Evolutionary conservation across 2,113 vertebrate species (phyloP), one percentile per base, ranked within the genome.

Genomic region (Hirundichthys speculiger): DNA sequence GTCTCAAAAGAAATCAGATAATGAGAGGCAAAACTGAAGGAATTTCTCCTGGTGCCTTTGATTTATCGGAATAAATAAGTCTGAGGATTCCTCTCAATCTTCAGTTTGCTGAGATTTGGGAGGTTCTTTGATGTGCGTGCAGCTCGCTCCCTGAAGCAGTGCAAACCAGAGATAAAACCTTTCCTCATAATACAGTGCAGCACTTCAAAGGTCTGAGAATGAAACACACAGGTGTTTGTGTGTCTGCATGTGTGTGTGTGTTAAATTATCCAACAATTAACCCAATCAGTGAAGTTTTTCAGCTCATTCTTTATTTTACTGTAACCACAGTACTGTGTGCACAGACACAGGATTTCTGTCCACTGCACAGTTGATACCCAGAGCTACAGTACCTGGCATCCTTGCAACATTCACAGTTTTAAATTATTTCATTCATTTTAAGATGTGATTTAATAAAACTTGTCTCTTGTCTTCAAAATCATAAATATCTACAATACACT

Each of bases 21-120:
- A 72, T 60, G 60, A 84, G 40, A 30, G 10, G 24, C 30, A 59
- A 40, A 53, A 67, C n/a, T 18, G 24, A 46, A 30, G 5, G 34
- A 19, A 38, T 24, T 42, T 63, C 66, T 79, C 59, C 19, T 59
- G 64, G 25, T 53, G 25, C 58, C 41, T 63, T 27, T 56, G 64
- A 82, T 69, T 75, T 72, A 41, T 73, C 73, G 56, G n/a, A 55
- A 45, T 63, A 79, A 79, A 82, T 77, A 82, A 75, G 39, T 72
- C 52, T 61, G 52, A 73, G 48, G 48, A 56, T 77, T 73, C 47
- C 66, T 75, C 58, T 74, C 62, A 53, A 47, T 76, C 54, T 64
- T 67, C 18, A 27, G 71, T 52, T 70, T 16, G 71, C 53, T 55
- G 68, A 75, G 79, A 64, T 67, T 75, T 73, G 43, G 1, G 49